A percentile compares a stretch with the other conserved stretches of the same genome.
Conservation (phyloP, 2,888 invertebrate species). For the Leptogaster cylindrica region DNA sequence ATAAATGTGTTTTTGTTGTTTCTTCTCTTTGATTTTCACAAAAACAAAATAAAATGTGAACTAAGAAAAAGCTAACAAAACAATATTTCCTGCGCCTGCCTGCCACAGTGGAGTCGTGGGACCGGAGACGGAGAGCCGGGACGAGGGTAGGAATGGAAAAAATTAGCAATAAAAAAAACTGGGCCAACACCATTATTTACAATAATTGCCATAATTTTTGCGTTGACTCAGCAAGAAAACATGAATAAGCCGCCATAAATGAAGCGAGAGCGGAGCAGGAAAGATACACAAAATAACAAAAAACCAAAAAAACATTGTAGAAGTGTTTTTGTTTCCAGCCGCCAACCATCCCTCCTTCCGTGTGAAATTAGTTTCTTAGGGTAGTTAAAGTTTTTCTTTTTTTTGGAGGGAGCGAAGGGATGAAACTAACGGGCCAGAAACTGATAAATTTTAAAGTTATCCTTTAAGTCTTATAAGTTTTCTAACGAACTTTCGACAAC, state of each 20-base stretch:
- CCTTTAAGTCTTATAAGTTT: constrained; percentile 39
- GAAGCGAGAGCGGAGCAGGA: constrained; percentile 11
- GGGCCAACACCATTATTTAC: constrained; percentile 43
- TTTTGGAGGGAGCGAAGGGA: background rate
- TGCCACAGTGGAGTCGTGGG: background rate
- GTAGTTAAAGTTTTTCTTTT: no score
- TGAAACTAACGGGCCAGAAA: constrained; percentile 39
- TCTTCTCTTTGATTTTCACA: no score
- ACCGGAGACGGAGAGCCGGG: background rate
- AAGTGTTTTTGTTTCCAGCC: background rate
- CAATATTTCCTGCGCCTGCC: constrained; percentile 15
- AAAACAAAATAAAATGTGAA: background rate
- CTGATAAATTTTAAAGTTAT: constrained; percentile 41
- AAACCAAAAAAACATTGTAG: no score
- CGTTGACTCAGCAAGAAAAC: constrained; percentile 42
- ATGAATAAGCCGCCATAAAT: constrained; percentile 17
- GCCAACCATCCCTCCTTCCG: background rate
- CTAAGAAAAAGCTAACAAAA: constrained; percentile 7
- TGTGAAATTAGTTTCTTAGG: no score
- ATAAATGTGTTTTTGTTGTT: background rate
- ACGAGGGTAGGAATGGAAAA: constrained; percentile 25
- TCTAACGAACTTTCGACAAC: constrained; percentile 37
- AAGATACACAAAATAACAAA: constrained; percentile 31
- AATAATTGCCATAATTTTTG: constrained; percentile 47
- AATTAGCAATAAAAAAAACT: constrained; percentile 43